A percentile compares a stretch with the other conserved stretches of the same genome.
Evolutionary conservation across 2,888 invertebrate species (phyloP).

Genomic region (Xylota segnis): DNA sequence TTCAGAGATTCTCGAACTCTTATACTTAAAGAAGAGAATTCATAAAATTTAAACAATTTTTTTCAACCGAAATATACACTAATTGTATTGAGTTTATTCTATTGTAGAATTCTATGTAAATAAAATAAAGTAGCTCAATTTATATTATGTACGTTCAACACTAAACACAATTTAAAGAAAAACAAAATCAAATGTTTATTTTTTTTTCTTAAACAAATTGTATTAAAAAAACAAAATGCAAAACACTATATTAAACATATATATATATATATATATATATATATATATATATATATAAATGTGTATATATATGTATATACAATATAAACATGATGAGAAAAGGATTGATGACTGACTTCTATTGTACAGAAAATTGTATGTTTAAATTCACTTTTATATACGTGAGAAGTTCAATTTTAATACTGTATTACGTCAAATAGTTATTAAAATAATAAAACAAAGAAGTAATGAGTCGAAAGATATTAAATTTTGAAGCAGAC

Average conservation of each 20-base stretch:
- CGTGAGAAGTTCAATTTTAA: conserved; percentile 52
- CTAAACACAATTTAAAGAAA: conserved; percentile 18
- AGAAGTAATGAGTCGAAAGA: conserved; percentile 38
- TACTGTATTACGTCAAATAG: conserved; percentile 59
- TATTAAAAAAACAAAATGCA: conserved; percentile 20
- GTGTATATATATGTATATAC: conserved; percentile 13
- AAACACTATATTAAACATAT: conserved; percentile 37
- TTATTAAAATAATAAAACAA: conserved; percentile 27
- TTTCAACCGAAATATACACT: conserved; percentile 31
- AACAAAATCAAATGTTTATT: conserved; percentile 28
- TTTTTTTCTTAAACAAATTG: conserved; percentile 2
- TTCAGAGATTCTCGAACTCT: conserved; percentile 23
- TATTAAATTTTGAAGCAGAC: conserved; percentile 63
- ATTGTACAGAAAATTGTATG: conserved; percentile 64
- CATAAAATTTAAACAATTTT: neutral
- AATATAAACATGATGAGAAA: conserved; percentile 20
- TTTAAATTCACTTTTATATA: conserved; percentile 58
- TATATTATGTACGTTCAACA: conserved; percentile 53
- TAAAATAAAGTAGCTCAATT: conserved; percentile 66
- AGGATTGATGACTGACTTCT: conserved; percentile 63
- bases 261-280: conserved; percentile 8
- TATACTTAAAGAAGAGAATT: conserved; percentile 16
- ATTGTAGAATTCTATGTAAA: conserved; percentile 54
- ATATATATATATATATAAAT: neutral
- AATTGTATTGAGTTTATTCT: conserved; percentile 31